phyloP scores from a whole-genome alignment of 2,113 vertebrate species.

The Myotis yumanensis region DNA sequence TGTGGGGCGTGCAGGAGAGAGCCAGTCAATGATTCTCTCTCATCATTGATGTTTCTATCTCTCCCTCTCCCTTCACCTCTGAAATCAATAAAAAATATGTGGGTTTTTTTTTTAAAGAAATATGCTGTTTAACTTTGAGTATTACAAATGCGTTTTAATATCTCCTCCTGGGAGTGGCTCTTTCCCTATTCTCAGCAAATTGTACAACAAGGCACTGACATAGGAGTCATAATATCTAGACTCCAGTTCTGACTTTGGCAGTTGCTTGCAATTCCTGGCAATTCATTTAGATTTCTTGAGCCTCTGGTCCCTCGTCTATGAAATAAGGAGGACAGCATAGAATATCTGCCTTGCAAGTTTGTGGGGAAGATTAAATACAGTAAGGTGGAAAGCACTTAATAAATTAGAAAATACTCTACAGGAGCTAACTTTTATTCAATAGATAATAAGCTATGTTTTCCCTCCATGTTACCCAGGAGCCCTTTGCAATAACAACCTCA shows the following conservation, averaged over 20 bases:
- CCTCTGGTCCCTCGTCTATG: background rate
- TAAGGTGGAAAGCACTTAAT: background rate
- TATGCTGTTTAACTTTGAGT: conserved; percentile 8
- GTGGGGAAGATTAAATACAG: background rate
- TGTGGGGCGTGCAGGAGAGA: no score
- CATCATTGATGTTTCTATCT: no score
- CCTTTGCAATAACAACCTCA: background rate
- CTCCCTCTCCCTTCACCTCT: no score
- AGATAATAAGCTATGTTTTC: background rate
- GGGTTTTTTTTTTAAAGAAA: no score
- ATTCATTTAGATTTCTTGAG: conserved; percentile 4
- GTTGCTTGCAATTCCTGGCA: background rate
- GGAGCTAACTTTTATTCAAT: conserved; percentile 12
- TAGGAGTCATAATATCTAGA: background rate
- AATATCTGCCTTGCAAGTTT: background rate
- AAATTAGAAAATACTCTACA: conserved; percentile 21
- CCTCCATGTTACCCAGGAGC: background rate
- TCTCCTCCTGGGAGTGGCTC: background rate
- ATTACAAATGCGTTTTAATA: conserved; percentile 11
- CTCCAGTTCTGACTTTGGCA: background rate
- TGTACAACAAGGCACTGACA: background rate
- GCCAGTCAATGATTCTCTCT: no score
- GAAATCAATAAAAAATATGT: no score
- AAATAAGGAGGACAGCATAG: background rate
- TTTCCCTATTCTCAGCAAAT: conserved; percentile 32